Conservation (phyloP, 2,113 vertebrate genomes). For the Leucopternis melanops region DNA sequence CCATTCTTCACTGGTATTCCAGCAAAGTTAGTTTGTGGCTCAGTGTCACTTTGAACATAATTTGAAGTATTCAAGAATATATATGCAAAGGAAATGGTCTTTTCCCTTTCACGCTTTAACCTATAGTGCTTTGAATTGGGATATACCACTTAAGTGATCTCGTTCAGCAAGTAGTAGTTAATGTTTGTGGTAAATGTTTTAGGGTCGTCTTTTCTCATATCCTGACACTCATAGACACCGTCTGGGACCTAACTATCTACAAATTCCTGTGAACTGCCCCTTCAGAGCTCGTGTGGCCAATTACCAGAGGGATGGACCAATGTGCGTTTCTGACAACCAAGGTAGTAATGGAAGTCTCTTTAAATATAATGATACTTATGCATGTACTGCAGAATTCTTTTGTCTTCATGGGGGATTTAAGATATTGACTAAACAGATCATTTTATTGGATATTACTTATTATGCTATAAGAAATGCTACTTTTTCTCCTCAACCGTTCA, state of each 20-base stretch:
- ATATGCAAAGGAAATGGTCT: not conserved
- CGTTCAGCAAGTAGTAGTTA: not conserved
- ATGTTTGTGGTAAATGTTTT: not conserved
- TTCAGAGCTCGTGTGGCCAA: conserved; percentile 84
- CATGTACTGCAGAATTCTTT: not conserved
- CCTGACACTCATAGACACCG: conserved; percentile 95
- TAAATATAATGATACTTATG: accelerated
- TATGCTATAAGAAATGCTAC: not conserved
- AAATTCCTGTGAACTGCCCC: conserved; percentile 95
- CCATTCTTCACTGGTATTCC: not conserved
- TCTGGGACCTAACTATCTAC: conserved; percentile 92
- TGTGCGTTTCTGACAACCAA: conserved; percentile 92
- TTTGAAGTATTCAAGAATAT: not conserved
- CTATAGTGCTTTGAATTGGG: not conserved
- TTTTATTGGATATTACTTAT: not conserved
- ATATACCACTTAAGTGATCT: not conserved
- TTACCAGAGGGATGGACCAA: conserved; percentile 94
- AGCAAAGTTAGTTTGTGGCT: not conserved
- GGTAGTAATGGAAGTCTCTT: conserved; percentile 59
- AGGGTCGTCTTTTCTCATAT: conserved; percentile 94
- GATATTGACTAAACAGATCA: accelerated
- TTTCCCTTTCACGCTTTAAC: not conserved
- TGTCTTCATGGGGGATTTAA: not conserved
- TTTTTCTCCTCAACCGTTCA: not conserved
- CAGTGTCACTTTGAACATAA: not conserved